phyloP scores from a whole-genome alignment of 2,797 vertebrate species.

The Sus cebifrons region DNA sequence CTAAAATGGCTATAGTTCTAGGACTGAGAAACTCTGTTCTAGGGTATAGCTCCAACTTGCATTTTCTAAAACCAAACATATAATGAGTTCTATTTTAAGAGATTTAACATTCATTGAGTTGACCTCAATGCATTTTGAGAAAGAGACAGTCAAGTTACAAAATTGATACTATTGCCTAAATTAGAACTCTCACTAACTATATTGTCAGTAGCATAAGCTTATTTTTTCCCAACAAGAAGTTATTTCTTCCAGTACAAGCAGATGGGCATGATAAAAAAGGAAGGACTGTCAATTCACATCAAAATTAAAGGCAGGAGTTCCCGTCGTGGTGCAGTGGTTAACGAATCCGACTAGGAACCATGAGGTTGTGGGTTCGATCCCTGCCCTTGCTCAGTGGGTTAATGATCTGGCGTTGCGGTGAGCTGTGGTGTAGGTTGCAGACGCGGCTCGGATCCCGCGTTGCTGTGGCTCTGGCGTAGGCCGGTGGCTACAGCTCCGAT shows the following conservation, averaged over 20 bases:
- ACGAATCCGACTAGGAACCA: too few species aligned
- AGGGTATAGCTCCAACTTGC: not conserved
- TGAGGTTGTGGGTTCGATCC: too few species aligned
- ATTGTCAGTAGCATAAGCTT: not conserved
- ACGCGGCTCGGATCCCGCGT: too few species aligned
- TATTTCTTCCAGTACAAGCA: conserved; percentile 34
- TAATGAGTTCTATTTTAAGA: conserved; percentile 30
- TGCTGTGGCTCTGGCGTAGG: too few species aligned
- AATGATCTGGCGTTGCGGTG: too few species aligned
- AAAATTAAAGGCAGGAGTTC: conserved; percentile 13
- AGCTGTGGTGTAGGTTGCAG: too few species aligned
- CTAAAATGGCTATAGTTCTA: not conserved
- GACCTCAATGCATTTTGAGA: not conserved
- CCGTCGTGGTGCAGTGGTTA: too few species aligned
- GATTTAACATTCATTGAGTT: conserved; percentile 49
- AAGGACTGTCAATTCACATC: conserved; percentile 7
- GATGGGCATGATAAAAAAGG: not conserved
- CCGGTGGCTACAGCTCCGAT: too few species aligned
- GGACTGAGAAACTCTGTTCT: not conserved
- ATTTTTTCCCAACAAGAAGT: conserved; percentile 53
- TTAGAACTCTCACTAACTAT: conserved; percentile 3
- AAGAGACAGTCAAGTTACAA: conserved; percentile 44
- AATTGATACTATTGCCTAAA: not conserved
- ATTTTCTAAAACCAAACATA: conserved; percentile 24
- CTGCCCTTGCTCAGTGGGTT: too few species aligned